Evolutionary conservation across 2,888 invertebrate species (phyloP), one percentile per base, ranked within the genome.

Genomic region (Oligia fasciuncula): DNA sequence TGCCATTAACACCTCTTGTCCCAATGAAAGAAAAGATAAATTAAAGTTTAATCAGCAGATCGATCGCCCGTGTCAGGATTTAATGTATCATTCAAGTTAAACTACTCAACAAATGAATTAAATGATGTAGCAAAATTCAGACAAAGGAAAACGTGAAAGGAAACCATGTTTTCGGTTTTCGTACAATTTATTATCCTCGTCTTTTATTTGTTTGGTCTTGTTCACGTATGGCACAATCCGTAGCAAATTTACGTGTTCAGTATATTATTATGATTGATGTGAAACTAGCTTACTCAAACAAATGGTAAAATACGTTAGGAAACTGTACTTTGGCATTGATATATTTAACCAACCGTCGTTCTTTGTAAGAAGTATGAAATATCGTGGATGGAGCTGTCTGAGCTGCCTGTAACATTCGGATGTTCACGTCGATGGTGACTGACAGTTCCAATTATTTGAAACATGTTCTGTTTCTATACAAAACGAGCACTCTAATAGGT

Each of bases 381-480:
- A 73, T 71, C 69, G 80, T 86, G 74, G 86, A 78, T 78, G 78
- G 70, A 68, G 35, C 70, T 62, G 75, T 75, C 74, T 71, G 57
- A 63, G 5, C 57, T 70, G 73, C 62, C 51, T n/a, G 9, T n/a
- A 66, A 67, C 66, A 75, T 43, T 72, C 57, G 66, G 83, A 79
- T 81, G 73, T 76, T 76, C 60, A 2, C 49, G 9, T 77, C 80
- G 49, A 83, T 82, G 17, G n/a, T 76, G 79, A 87, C 80, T 86
- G 89, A 82, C 90, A 85, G 84, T 72, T 87, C 73, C 80, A 90
- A 90, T 90, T 87, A 89, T 83, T 80, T 46, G 73, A 69, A 85
- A 78, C 81, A 77, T 85, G 82, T 73, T 85, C 78, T 75, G 60
- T 76, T 80, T 79, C 76, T 74, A 79, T 71, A 79, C 46, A 68